Conservation (phyloP, 1,140 invertebrate genomes). For the Hesperophylax magnus region DNA sequence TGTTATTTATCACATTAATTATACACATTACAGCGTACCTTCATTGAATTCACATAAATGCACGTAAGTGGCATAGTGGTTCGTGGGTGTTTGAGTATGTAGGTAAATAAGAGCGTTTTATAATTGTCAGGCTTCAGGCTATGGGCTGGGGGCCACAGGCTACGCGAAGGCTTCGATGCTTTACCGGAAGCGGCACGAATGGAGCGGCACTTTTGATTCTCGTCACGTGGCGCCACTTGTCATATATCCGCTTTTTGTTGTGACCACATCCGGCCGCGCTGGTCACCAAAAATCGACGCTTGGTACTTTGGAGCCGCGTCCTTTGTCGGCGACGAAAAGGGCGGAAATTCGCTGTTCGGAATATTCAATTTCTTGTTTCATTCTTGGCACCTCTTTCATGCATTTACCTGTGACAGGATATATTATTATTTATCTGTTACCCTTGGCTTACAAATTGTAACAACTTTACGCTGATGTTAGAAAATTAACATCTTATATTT, state of each 20-base stretch:
- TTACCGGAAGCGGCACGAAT: constrained; percentile 22
- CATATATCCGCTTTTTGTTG: constrained; percentile 45
- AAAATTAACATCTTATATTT: too few relatives aligned
- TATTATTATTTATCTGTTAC: too few relatives aligned
- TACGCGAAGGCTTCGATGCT: constrained; percentile 4
- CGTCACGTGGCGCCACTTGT: constrained; percentile 44
- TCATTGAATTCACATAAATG: neutral
- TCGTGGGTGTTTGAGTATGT: too few relatives aligned
- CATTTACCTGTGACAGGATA: neutral
- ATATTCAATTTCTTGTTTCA: constrained; percentile 5
- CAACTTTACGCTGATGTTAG: too few relatives aligned
- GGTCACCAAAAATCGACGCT: constrained; percentile 8
- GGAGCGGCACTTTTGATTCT: constrained; percentile 20
- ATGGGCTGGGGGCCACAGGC: neutral
- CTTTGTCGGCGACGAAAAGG: constrained; percentile 32
- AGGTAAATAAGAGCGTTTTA: neutral
- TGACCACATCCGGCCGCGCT: constrained; percentile 22
- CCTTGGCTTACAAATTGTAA: too few relatives aligned
- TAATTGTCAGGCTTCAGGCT: neutral
- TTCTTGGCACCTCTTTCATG: constrained; percentile 7
- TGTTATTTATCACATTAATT: too few relatives aligned
- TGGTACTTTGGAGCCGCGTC: neutral
- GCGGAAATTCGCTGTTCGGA: constrained; percentile 19
- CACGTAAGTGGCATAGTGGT: neutral
- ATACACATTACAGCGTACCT: too few relatives aligned